Evolutionary conservation across 2,888 invertebrate genomes (phyloP).

Genomic region (Cecidostiba fungosa): DNA sequence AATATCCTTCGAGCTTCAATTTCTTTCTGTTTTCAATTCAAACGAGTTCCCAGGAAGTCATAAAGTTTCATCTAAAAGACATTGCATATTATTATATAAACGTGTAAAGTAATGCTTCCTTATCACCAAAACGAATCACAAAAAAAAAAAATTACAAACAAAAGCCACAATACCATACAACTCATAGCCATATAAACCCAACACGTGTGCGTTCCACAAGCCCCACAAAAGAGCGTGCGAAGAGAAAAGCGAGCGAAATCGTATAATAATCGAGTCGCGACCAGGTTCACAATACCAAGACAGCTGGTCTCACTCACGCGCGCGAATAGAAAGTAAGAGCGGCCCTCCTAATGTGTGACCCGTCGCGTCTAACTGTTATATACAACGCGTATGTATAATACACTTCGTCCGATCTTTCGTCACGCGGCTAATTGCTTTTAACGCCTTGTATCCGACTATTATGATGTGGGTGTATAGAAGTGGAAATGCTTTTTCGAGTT

Average conservation of each 20-base stretch:
- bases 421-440: conserved; percentile 58
- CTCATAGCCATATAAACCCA: too few relatives aligned
- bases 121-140: not conserved
- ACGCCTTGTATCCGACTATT: not conserved
- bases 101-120: too few relatives aligned
- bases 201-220: not conserved
- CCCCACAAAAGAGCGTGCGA: conserved; percentile 19
- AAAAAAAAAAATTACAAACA: not conserved
- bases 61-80: not conserved
- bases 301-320: not conserved
- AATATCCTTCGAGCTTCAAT: not conserved
- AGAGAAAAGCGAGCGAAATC: conserved; percentile 47
- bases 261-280: conserved; percentile 35
- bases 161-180: not conserved
- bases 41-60: not conserved
- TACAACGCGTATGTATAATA: not conserved
- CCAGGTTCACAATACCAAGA: not conserved
- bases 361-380: conserved; percentile 4
- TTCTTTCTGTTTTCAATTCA: not conserved
- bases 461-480: not conserved
- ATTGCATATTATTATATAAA: too few relatives aligned
- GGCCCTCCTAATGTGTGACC: conserved; percentile 33
- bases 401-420: conserved; percentile 24
- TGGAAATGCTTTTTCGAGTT: not conserved
- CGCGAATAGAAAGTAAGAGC: conserved; percentile 54